Base-by-base conservation (phyloP, 1,140 invertebrate species). In the Anastrepha obliqua region DNA sequence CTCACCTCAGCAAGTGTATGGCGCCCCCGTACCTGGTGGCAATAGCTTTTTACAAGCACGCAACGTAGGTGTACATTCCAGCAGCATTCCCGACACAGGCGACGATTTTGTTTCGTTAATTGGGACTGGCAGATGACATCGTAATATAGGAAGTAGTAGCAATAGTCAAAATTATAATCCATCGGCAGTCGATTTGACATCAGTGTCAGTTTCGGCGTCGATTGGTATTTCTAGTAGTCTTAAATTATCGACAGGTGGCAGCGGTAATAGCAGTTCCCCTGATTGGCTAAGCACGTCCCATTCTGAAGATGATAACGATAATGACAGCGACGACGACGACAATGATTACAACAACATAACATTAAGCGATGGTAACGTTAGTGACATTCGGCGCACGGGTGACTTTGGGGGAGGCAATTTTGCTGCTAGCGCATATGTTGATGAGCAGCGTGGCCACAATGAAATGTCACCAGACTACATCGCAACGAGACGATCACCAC, bases 281-380 rank as follows among this genome's bases (percentile, higher is more conserved):
- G 91, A 92, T 89, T 92, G 91, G 91, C 90, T 91, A 1, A 91
- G 92, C 70, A 91, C 91, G 88, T 91, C 91, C 86, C 90, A 89
- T 59, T 90, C 90, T 86, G 91, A 91, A 85, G 91, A 91, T 29
- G 90, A 90, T 2, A 88, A 89, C 86, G 89, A 91, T 17, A 86
- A 89, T 89, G 89, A 86, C 9, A 89, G 55, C 7, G 87, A 89
- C 29, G 88, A 89, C 13, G 88, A 47, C n/a, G 15, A n/a, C 39
- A 47, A 86, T 9, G 55, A 87, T 44, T 42, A 87, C 7, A 47
- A 78, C 64, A 58, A 59, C 20, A n/a, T 58, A 29, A 74, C 8
- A 55, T 13, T 55, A 42, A 55, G 17, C 29, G 55, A 70, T 70
- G 47, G 8, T 74, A 74, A 74, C 42, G 42, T 74, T 74, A 5